phyloP scores from a whole-genome alignment of 2,888 invertebrate species.

The Philereme transversata region DNA sequence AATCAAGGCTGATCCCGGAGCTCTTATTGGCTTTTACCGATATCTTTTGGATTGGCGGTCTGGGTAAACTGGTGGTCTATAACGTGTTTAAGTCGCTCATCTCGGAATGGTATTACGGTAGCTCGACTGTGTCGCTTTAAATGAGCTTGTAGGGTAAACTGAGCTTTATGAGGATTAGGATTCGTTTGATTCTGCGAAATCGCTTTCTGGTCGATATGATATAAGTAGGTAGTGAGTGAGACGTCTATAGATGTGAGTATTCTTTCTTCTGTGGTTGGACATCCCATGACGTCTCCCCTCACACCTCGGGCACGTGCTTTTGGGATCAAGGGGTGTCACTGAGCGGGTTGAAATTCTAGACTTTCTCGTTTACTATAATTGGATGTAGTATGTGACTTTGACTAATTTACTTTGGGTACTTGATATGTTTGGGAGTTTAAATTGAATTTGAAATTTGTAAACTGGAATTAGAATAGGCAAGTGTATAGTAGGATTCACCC shows the following conservation, averaged over 20 bases:
- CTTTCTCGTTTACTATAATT: conserved; percentile 35
- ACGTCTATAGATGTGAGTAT: not conserved
- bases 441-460: conserved; percentile 18
- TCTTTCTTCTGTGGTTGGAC: conserved; percentile 1
- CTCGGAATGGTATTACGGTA: conserved; percentile 81
- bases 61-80: conserved; percentile 59
- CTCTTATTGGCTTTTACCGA: conserved; percentile 46
- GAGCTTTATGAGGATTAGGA: conserved; percentile 44
- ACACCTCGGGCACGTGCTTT: conserved; percentile 62
- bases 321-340: conserved; percentile 67
- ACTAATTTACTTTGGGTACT: conserved; percentile 32
- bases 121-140: conserved; percentile 12
- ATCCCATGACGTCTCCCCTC: conserved; percentile 48
- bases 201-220: not conserved
- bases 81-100: conserved; percentile 81
- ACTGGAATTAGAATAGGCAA: too few species aligned
- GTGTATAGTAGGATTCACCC: too few species aligned
- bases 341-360: conserved; percentile 39
- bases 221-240: not conserved
- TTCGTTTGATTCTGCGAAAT: too few species aligned
- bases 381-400: conserved; percentile 34
- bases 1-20: conserved; percentile 51
- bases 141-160: conserved; percentile 27
- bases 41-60: conserved; percentile 48
- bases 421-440: conserved; percentile 29